Base-by-base conservation (phyloP, 2,888 invertebrate genomes). In the Desoria tigrina region DNA sequence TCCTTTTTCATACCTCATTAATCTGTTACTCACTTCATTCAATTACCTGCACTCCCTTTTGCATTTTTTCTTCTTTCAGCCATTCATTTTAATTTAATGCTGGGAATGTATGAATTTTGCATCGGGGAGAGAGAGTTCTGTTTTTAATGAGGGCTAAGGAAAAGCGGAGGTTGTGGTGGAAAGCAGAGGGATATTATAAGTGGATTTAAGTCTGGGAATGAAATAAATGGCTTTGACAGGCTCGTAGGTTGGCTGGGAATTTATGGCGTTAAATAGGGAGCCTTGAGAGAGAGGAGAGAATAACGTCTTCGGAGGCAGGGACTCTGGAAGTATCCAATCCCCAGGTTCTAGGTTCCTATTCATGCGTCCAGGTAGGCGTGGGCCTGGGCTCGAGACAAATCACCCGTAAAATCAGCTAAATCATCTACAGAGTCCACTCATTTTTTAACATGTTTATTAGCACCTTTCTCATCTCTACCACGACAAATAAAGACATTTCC, bases 381-480 rank as follows among this genome's bases (percentile, higher is more conserved):
- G 64, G 65, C 50, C 68, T 66, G 57, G 63, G 67, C 61, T 67
- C 65, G 68, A 72, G 71, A 72, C 72, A 74, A 74, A 74, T 74
- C 72, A 70, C 63, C 66, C 66, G 60, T 69, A 65, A 71, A 71
- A 74, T 75, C 75, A 72, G 69, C 72, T 72, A 73, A 73, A 74
- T 74, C 73, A 74, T 73, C 53, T 42, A 2, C 57, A 61, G 64
- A 66, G 68, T 71, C 72, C 63, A 67, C 49, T 63, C 69, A 72
- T 72, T n/a, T n/a, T n/a, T 73, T 72, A 76, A 74, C 76, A 74
- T 73, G 73, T 74, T 76, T 76, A 74, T 76, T 76, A 74, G 73
- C 74, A 74, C 74, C 73, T 73, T 24, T 32, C 4, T 28, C 23
- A 51, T 32, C n/a, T n/a, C n/a, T n/a, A n/a, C n/a, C n/a, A n/a